These are phyloP conservation scores for Lonchura striata DNA, from an alignment of 2,113 vertebrate species.

Conservation along the genomic window DNA sequence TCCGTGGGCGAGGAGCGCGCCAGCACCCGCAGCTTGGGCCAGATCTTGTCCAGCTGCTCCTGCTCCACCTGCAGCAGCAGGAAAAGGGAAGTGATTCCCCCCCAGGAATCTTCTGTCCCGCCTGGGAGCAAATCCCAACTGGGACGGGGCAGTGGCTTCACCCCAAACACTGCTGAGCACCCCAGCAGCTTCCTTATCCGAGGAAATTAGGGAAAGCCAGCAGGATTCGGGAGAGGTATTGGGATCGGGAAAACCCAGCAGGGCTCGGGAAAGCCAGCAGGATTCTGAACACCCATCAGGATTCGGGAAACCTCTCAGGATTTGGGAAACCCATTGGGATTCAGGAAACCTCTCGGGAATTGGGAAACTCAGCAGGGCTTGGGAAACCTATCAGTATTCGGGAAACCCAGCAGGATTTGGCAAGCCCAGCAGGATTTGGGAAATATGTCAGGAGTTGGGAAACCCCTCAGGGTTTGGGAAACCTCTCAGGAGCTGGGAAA, in stretches of 20 bases:
- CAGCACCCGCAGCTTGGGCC: constrained; percentile 93
- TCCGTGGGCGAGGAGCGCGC: constrained; percentile 95
- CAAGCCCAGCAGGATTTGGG: rapidly evolving
- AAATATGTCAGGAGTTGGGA: rapidly evolving
- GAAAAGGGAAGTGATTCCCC: not conserved
- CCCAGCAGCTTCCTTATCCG: not conserved
- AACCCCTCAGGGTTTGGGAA: rapidly evolving
- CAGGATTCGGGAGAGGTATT: rapidly evolving
- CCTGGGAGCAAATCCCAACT: rapidly evolving
- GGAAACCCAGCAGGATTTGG: rapidly evolving
- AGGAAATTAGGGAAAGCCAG: not conserved
- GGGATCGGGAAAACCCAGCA: rapidly evolving
- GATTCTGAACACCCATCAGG: rapidly evolving
- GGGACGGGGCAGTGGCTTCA: rapidly evolving
- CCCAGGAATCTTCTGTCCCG: not conserved
- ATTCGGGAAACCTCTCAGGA: rapidly evolving
- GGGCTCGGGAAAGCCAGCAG: not conserved
- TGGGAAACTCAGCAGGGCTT: rapidly evolving
- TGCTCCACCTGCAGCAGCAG: constrained; percentile 85
- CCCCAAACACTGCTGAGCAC: not conserved
- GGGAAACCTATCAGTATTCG: not conserved
- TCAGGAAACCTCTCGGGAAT: rapidly evolving
- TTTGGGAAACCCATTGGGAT: rapidly evolving
- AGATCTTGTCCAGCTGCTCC: constrained; percentile 94
- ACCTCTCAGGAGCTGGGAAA: too few relatives aligned